A percentile compares a stretch with the other conserved stretches of the same genome.
Conservation (phyloP, 2,888 invertebrate species). For the Coleophora flavipennella region DNA sequence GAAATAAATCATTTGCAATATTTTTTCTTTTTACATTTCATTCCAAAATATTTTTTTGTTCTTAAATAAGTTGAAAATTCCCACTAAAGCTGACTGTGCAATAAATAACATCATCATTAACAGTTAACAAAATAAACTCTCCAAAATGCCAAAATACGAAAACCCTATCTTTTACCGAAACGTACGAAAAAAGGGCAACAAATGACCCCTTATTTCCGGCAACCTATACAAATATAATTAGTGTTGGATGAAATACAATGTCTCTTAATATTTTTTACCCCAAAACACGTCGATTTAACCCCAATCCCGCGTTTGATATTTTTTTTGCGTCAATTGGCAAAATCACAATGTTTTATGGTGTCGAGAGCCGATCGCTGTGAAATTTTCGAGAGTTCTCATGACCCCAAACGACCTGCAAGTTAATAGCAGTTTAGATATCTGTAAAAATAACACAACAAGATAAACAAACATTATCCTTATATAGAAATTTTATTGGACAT, state of each 20-base stretch:
- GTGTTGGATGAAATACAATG: constrained; percentile 52
- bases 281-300: constrained; percentile 66
- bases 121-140: constrained; percentile 23
- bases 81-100: constrained; percentile 26
- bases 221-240: constrained; percentile 67
- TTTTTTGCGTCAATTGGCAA: constrained; percentile 50
- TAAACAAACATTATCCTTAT: no score
- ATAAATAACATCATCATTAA: constrained; percentile 34
- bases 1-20: no score
- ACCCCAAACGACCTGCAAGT: constrained; percentile 27
- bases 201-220: constrained; percentile 39
- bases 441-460: no score
- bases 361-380: constrained; percentile 55
- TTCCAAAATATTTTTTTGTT: not conserved
- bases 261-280: constrained; percentile 46
- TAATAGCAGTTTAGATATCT: no score
- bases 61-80: constrained; percentile 31
- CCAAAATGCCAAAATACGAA: constrained; percentile 34
- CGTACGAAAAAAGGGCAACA: constrained; percentile 21
- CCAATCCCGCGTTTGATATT: constrained; percentile 42
- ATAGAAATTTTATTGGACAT: no score
- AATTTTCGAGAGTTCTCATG: constrained; percentile 41
- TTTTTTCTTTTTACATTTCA: no score
- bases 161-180: constrained; percentile 38
- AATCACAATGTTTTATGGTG: constrained; percentile 51